phyloP scores from a whole-genome alignment of 2,797 vertebrate genomes.

The Smutsia temminckii region DNA sequence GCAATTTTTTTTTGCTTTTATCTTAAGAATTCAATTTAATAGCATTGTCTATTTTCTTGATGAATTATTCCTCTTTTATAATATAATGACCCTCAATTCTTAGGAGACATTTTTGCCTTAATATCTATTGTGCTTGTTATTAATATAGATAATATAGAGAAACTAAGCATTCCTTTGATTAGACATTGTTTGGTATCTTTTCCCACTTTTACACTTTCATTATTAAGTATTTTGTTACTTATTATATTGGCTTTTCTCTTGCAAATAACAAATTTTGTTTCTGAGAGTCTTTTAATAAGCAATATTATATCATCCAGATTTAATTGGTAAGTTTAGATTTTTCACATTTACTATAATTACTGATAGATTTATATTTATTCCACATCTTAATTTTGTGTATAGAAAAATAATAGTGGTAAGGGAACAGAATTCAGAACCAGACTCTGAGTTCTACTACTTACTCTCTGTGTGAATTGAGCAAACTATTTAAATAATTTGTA shows the following conservation, averaged over 20 bases:
- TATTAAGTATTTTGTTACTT: neutral
- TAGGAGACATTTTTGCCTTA: neutral
- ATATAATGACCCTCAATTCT: neutral
- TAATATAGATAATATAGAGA: neutral
- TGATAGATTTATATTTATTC: neutral
- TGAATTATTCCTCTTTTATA: neutral
- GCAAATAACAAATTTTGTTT: neutral
- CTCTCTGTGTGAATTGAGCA: neutral
- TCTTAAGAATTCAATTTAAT: neutral
- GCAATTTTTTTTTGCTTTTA: neutral
- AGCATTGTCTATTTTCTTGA: neutral
- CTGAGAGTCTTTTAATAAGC: neutral
- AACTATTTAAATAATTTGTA: neutral
- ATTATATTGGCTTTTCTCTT: neutral
- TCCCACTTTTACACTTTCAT: neutral
- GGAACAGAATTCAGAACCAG: neutral
- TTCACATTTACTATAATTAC: neutral
- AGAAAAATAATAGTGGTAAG: neutral
- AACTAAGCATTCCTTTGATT: neutral
- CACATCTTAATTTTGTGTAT: neutral
- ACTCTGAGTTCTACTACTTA: neutral
- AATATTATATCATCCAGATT: neutral
- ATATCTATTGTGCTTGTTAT: neutral
- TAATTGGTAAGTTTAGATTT: neutral
- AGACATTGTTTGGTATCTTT: neutral